phyloP scores from a whole-genome alignment of 2,797 vertebrate genomes.

The Paratrypauchen microcephalus region DNA sequence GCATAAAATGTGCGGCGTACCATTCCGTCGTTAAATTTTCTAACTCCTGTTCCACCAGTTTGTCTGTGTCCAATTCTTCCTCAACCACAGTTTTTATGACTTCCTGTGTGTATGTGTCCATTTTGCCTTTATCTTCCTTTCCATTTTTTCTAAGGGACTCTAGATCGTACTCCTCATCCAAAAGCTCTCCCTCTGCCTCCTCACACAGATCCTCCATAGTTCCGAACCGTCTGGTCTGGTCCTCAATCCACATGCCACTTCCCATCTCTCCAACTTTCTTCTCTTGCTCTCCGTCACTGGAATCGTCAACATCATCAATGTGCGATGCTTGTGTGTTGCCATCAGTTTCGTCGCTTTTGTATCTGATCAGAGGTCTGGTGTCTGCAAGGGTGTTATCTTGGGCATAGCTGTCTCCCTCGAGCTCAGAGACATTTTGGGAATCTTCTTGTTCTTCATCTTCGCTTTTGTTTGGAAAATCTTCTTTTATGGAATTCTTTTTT shows the following conservation, averaged over 20 bases:
- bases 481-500: background rate
- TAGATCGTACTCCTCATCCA: slow-evolving; percentile 56
- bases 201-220: slow-evolving; percentile 81
- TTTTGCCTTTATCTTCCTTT: slow-evolving; percentile 14
- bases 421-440: slow-evolving; percentile 74
- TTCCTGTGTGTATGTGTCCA: background rate
- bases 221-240: slow-evolving; percentile 66
- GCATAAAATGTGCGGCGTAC: slow-evolving; percentile 48
- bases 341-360: slow-evolving; percentile 77
- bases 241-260: slow-evolving; percentile 53
- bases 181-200: slow-evolving; percentile 63
- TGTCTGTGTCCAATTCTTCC: slow-evolving; percentile 57
- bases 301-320: slow-evolving; percentile 63
- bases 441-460: slow-evolving; percentile 64
- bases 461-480: slow-evolving; percentile 33
- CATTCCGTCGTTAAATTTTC: slow-evolving; percentile 52
- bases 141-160: slow-evolving; percentile 36
- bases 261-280: slow-evolving; percentile 45
- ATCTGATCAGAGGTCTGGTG: slow-evolving; percentile 76
- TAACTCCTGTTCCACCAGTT: slow-evolving; percentile 62
- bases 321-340: slow-evolving; percentile 66
- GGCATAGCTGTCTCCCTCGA: slow-evolving; percentile 76
- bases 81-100: slow-evolving; percentile 1
- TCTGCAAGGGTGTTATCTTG: slow-evolving; percentile 81
- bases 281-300: slow-evolving; percentile 71